These are phyloP conservation scores for Cygnus olor DNA, from an alignment of 2,797 vertebrate species.

Conservation along the genomic window DNA sequence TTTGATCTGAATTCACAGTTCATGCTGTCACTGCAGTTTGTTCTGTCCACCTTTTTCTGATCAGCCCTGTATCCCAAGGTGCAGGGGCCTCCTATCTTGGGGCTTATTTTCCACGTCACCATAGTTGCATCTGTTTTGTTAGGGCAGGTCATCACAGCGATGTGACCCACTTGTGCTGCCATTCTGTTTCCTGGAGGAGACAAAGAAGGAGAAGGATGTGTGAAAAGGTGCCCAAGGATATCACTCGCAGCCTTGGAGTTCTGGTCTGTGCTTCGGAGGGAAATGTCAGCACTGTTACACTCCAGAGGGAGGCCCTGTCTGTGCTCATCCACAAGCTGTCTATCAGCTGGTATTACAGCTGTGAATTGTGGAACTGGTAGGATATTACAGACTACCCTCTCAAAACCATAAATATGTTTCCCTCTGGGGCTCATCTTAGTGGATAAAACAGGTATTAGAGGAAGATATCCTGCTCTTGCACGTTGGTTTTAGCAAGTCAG, in stretches of 20 bases:
- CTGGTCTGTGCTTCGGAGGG: not conserved
- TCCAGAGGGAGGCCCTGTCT: not conserved
- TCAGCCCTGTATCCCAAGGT: not conserved
- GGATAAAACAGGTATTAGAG: not conserved
- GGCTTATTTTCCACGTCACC: conserved; percentile 20
- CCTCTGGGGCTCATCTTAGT: not conserved
- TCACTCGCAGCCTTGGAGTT: not conserved
- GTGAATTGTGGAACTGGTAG: not conserved
- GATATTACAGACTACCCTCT: not conserved
- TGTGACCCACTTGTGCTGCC: not conserved
- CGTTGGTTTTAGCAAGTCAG: not conserved
- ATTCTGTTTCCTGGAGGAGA: not conserved
- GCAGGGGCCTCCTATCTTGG: not conserved
- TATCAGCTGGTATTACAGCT: not conserved
- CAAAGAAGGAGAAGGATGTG: not conserved
- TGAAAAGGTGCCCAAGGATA: not conserved
- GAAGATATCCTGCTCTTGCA: not conserved
- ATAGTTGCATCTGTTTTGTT: fast-evolving
- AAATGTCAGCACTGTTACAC: not conserved
- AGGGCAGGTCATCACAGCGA: not conserved
- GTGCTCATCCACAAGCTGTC: not conserved
- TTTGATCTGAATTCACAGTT: conserved; percentile 23
- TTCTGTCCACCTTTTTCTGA: not conserved
- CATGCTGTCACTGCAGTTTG: conserved; percentile 39
- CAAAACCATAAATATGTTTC: not conserved